These are phyloP conservation scores for Trematomus loennbergii DNA, from an alignment of 2,113 vertebrate genomes.

Conservation along the genomic window DNA sequence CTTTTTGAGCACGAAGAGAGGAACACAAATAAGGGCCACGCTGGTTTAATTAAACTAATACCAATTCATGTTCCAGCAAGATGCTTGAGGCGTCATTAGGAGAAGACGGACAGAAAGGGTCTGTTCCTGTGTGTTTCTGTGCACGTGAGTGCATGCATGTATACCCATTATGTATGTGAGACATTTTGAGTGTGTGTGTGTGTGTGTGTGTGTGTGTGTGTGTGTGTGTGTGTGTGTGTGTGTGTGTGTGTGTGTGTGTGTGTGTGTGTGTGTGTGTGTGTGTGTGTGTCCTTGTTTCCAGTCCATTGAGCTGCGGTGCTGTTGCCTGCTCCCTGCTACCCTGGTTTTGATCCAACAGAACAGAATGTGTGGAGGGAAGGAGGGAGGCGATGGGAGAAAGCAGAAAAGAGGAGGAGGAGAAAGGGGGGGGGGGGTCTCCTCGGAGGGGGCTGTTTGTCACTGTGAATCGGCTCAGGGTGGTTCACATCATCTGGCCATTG, in stretches of 20 bases:
- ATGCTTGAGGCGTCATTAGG: conserved; percentile 68
- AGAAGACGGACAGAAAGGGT: conserved; percentile 47
- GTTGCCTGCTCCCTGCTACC: conserved; percentile 43
- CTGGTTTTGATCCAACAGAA: conserved; percentile 75
- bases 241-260: conserved; percentile 27
- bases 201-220: conserved; percentile 23
- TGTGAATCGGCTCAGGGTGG: conserved; percentile 93
- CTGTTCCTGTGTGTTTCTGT: conserved; percentile 15
- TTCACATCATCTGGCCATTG: conserved; percentile 93
- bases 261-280: conserved; percentile 45
- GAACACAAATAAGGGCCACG: conserved; percentile 66
- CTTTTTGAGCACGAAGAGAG: conserved; percentile 66
- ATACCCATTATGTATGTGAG: conserved; percentile 54
- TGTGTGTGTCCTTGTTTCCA: conserved; percentile 58
- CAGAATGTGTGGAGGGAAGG: conserved; percentile 63
- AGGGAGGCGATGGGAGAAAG: conserved; percentile 70
- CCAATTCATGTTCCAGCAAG: conserved; percentile 71
- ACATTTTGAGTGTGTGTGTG: conserved; percentile 41
- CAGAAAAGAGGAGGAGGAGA: conserved; percentile 48
- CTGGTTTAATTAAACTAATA: conserved; percentile 84
- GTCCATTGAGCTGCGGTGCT: conserved; percentile 49
- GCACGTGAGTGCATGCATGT: conserved; percentile 21
- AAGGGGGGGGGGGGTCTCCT: conserved; percentile 33
- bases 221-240: conserved; percentile 30
- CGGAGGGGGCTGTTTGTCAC: conserved; percentile 91